phyloP scores from a whole-genome alignment of 1,140 invertebrate species.

The Formica selysi region DNA sequence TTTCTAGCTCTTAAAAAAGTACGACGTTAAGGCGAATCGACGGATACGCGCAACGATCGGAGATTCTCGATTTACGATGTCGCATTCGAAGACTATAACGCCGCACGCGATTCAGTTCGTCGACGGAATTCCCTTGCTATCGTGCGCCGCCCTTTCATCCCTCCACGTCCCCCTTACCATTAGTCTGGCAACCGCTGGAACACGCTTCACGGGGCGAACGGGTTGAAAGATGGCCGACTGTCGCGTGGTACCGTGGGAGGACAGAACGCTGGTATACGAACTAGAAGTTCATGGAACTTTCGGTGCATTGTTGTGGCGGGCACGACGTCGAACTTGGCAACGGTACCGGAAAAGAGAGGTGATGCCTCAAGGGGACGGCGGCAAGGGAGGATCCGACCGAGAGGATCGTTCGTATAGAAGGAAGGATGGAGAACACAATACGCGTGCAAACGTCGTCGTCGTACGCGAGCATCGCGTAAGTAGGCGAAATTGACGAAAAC shows the following conservation, averaged over 20 bases:
- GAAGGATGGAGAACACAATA: conserved; percentile 57
- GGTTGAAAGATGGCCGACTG: conserved; percentile 59
- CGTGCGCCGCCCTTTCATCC: conserved; percentile 38
- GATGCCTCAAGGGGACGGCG: not conserved
- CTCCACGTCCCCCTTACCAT: not conserved
- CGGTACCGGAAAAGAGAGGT: conserved; percentile 55
- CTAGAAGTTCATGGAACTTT: conserved; percentile 77
- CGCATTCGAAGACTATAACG: conserved; percentile 26
- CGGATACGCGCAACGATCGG: not conserved
- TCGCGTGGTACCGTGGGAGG: conserved; percentile 14
- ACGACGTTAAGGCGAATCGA: conserved; percentile 17
- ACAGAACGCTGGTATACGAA: conserved; percentile 46
- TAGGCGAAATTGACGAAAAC: conserved; percentile 66
- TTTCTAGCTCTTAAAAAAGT: not conserved
- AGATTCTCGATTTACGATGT: conserved; percentile 63
- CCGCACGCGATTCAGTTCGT: conserved; percentile 8
- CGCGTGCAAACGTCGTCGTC: conserved; percentile 49
- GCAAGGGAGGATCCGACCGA: not conserved
- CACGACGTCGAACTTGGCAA: conserved; percentile 76
- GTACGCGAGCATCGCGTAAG: conserved; percentile 41
- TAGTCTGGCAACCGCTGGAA: conserved; percentile 25
- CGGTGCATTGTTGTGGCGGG: conserved; percentile 78
- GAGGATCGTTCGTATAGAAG: not conserved
- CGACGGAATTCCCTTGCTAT: conserved; percentile 27
- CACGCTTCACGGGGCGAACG: conserved; percentile 27